Evolutionary conservation across 2,797 vertebrate genomes (phyloP).

Genomic region (Myripristis murdjan): DNA sequence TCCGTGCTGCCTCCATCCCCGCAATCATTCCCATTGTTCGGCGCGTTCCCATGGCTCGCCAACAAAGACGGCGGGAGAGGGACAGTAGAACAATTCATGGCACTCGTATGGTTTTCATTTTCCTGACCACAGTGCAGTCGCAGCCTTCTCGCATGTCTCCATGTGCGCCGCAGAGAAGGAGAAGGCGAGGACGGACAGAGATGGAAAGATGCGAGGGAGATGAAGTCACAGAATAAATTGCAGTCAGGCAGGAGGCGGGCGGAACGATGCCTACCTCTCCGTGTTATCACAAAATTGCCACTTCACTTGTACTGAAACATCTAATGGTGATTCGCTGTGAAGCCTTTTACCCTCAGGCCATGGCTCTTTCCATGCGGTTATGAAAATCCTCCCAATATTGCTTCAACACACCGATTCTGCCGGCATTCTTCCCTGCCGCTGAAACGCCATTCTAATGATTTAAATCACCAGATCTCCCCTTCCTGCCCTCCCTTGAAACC

Average conservation of each 20-base stretch:
- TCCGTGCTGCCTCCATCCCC: conserved; percentile 40
- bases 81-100: conserved; percentile 75
- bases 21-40: conserved; percentile 76
- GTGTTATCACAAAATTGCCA: conserved; percentile 55
- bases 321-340: conserved; percentile 42
- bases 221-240: conserved; percentile 35
- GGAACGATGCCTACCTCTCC: conserved; percentile 42
- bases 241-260: conserved; percentile 29
- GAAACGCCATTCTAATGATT: conserved; percentile 61
- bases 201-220: conserved; percentile 17
- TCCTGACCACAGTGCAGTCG: conserved; percentile 66
- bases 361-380: conserved; percentile 39
- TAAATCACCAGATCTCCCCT: conserved; percentile 61
- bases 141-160: conserved; percentile 53
- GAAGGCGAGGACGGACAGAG: conserved; percentile 1
- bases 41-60: conserved; percentile 76
- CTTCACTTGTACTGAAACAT: conserved; percentile 46
- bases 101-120: conserved; percentile 77
- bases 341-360: conserved; percentile 43
- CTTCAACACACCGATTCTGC: no score
- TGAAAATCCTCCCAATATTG: conserved; percentile 68
- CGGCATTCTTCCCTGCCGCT: conserved; percentile 14
- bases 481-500: conserved; percentile 42
- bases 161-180: conserved; percentile 50
- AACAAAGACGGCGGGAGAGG: conserved; percentile 72